Conservation (phyloP, 1,140 invertebrate species). For the Neodiprion virginianus region DNA sequence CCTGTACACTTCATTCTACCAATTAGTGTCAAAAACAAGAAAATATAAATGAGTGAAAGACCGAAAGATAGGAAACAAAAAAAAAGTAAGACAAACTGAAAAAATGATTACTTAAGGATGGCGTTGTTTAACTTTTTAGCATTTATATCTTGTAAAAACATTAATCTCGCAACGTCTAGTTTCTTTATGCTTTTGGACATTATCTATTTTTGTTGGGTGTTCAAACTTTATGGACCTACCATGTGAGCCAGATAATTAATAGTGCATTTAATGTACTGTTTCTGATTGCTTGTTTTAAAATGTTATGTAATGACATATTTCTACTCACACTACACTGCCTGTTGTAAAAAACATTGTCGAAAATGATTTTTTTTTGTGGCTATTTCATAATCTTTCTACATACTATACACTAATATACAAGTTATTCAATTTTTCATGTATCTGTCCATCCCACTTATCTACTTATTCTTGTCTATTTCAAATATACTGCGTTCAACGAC, state of each 20-base stretch:
- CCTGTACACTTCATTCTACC: conserved; percentile 11
- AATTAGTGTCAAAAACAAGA: neutral
- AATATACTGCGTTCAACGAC: neutral
- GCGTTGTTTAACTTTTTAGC: conserved; percentile 1
- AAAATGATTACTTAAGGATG: neutral
- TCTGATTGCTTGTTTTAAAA: conserved; percentile 32
- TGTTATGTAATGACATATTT: conserved; percentile 40
- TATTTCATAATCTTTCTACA: conserved; percentile 60
- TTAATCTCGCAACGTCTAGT: conserved; percentile 5
- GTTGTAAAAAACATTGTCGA: conserved; percentile 63
- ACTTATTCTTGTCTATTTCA: conserved; percentile 24
- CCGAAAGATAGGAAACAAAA: conserved; percentile 7
- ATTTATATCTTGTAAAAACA: conserved; percentile 14
- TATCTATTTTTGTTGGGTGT: conserved; percentile 2
- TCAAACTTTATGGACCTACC: conserved; percentile 21
- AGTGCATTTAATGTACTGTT: conserved; percentile 37
- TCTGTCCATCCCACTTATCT: conserved; percentile 58
- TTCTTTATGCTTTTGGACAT: conserved; percentile 1
- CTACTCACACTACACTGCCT: conserved; percentile 58
- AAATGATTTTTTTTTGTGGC: conserved; percentile 53
- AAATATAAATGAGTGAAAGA: neutral
- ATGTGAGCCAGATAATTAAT: neutral
- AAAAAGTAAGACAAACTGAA: conserved; percentile 12
- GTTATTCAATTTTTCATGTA: conserved; percentile 58
- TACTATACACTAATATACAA: conserved; percentile 65